Evolutionary conservation across 2,113 vertebrate species (phyloP), one percentile per base, ranked within the genome.

Genomic region (Cnemophilus loriae): DNA sequence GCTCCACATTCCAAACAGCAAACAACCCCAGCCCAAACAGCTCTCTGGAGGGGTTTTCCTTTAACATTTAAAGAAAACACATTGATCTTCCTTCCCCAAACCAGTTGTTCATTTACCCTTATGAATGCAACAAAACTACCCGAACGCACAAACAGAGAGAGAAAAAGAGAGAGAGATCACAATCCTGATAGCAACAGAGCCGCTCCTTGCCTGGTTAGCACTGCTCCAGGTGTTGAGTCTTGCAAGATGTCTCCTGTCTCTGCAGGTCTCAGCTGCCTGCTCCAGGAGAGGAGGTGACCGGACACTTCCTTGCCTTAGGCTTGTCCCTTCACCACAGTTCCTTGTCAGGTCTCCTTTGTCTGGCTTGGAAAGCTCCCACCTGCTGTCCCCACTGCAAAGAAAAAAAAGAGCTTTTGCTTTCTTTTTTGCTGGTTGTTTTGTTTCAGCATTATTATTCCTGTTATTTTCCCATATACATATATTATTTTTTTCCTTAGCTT

Each of bases 191-290:
- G 64, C 71, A 39, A 74, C 6, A 71, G 63, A 93, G 89, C 89
- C 77, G 39, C n/a, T 92, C 73, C 96, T 97, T 97, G 96, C 97
- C 96, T 97, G 95, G 61, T 92, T 65, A 73, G 80, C 92, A 75
- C 73, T 37, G 78, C 87, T 97, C 65, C 87, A 88, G 78, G 77
- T 67, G 90, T 18, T 61, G 94, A 74, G 89, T 42, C 75, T 39
- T 59, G 89, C 84, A 89, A 93, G 94, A 96, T 63, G 87, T 87
- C 96, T 96, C 78, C 95, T 89, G 81, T 64, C 84, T 95, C 13
- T 71, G 77, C 91, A 85, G 74, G 27, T 88, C 73, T 33, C 94
- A 37, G 96, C 67, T 84, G 86, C 67, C 77, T 71, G 93, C 24
- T 88, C 90, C 77, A 94, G 78, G 39, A 76, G 64, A 81, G 56